A percentile compares a stretch with the other conserved stretches of the same genome.
Conservation (phyloP, 2,888 invertebrate genomes). For the Hedya salicella region DNA sequence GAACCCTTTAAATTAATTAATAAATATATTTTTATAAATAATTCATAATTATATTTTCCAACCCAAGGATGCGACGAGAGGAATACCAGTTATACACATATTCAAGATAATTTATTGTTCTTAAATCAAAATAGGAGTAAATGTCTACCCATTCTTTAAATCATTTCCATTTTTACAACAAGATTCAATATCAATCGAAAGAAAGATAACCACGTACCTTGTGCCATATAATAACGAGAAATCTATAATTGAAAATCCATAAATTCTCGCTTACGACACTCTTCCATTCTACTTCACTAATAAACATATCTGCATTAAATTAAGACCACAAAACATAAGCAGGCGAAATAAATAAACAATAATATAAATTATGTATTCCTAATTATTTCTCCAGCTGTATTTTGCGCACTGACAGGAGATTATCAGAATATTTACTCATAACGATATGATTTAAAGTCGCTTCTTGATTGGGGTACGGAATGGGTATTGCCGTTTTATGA, state of each 20-base stretch:
- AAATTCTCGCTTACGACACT: conserved; percentile 35
- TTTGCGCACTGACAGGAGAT: conserved; percentile 9
- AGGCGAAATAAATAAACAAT: conserved; percentile 48
- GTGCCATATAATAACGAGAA: neutral
- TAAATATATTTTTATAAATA: too few species aligned
- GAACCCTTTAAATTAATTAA: too few species aligned
- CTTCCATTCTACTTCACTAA: conserved; percentile 39
- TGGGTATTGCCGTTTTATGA: conserved; percentile 29
- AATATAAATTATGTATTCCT: conserved; percentile 44
- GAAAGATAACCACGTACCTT: neutral
- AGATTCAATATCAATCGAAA: neutral
- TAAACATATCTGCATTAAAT: conserved; percentile 51
- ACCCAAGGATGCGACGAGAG: too few species aligned
- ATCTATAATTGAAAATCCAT: conserved; percentile 25
- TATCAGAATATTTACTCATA: conserved; percentile 14
- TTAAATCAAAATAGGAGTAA: neutral
- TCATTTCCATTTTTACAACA: neutral
- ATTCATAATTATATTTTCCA: too few species aligned
- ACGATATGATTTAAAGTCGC: conserved; percentile 19
- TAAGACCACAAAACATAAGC: conserved; percentile 48
- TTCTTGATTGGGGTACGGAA: conserved; percentile 17
- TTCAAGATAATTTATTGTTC: neutral
- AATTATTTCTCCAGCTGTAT: conserved; percentile 47
- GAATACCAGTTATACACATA: neutral
- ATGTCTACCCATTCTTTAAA: neutral